Evolutionary conservation across 2,113 vertebrate species (phyloP).

Genomic region (Salvelinus alpinus): DNA sequence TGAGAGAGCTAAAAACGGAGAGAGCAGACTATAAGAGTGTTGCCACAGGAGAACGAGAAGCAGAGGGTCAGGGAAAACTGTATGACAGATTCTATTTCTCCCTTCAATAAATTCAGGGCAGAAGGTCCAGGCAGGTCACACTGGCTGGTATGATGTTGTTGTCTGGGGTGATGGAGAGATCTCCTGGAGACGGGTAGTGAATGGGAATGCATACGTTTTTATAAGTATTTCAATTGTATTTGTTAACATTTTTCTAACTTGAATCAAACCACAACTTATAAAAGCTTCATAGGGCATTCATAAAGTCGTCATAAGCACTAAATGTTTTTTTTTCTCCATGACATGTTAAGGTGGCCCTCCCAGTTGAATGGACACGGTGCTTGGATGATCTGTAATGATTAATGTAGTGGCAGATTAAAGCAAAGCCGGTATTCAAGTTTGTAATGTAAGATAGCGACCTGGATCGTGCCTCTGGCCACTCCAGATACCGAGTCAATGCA

Average conservation of each 20-base stretch:
- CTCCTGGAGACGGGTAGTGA: constrained; percentile 1
- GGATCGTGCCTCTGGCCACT: background rate
- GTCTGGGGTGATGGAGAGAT: background rate
- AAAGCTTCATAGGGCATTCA: too few species aligned
- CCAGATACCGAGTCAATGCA: background rate
- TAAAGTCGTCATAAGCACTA: too few species aligned
- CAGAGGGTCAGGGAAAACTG: constrained; percentile 19
- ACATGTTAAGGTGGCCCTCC: too few species aligned
- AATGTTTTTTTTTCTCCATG: too few species aligned
- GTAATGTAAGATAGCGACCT: background rate
- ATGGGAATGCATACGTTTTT: too few species aligned
- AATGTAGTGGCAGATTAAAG: background rate
- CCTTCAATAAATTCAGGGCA: constrained; percentile 47
- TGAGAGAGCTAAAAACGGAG: background rate
- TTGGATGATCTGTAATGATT: background rate
- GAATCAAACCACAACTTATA: too few species aligned
- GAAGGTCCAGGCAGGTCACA: constrained; percentile 46
- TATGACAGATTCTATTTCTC: constrained; percentile 51
- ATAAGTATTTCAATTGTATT: too few species aligned
- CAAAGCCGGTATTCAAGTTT: background rate
- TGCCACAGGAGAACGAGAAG: background rate
- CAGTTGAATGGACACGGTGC: background rate
- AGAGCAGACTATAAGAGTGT: background rate
- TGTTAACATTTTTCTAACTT: too few species aligned
- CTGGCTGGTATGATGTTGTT: constrained; percentile 41